Conservation (phyloP, 1,140 invertebrate species). For the Diplogasteroides magnus region DNA sequence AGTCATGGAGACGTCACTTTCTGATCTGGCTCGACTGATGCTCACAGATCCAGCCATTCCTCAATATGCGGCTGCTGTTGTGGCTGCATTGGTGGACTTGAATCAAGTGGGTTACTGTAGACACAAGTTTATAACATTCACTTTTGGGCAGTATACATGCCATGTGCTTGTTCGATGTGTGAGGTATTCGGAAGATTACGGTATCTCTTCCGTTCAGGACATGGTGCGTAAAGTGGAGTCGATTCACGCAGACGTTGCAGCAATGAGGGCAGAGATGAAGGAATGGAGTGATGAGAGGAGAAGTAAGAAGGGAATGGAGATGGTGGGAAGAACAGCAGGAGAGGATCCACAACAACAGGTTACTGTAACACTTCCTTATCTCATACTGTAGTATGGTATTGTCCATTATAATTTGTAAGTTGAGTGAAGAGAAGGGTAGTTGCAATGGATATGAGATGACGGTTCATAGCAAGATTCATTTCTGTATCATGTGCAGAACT, state of each 20-base stretch:
- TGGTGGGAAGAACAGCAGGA: neutral
- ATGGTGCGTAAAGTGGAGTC: neutral
- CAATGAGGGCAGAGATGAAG: neutral
- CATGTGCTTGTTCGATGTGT: neutral
- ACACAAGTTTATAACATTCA: too few species aligned
- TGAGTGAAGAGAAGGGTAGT: too few species aligned
- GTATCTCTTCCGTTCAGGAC: neutral
- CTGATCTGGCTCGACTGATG: neutral
- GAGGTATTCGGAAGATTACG: neutral
- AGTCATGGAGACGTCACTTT: neutral
- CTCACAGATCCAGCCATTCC: neutral
- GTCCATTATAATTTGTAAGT: too few species aligned
- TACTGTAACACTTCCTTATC: too few species aligned
- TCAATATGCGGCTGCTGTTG: neutral
- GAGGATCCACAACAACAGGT: too few species aligned
- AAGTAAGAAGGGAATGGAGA: neutral
- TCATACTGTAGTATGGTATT: too few species aligned
- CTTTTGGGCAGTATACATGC: too few species aligned
- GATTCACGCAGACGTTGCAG: neutral
- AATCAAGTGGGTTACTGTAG: neutral
- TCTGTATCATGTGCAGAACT: too few species aligned
- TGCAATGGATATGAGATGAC: too few species aligned
- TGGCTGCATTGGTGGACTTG: neutral
- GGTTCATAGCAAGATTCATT: too few species aligned
- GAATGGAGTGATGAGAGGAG: neutral